Base-by-base conservation (phyloP, 2,113 vertebrate genomes). In the Prunella fulvescens region DNA sequence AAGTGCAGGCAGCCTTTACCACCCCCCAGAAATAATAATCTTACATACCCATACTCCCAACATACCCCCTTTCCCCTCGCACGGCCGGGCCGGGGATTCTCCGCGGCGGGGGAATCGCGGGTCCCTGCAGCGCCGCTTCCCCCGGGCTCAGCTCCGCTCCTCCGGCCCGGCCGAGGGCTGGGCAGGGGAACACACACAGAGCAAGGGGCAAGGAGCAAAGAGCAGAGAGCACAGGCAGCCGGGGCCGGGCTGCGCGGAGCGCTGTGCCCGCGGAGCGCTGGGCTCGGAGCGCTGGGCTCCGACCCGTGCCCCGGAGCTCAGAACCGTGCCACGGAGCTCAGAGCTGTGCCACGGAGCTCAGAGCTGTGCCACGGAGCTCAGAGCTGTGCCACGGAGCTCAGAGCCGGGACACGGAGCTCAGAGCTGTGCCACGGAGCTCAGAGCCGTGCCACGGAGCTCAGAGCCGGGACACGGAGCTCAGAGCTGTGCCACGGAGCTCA, bases 191-290 rank as follows among this genome's bases (percentile, higher is more conserved):
- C 35, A 15, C 58, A 20, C 51, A 6, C 26, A 50, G 48, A 50
- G 48, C 48, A 26, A 3, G 1, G 25, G 7, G 73, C 28, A 0
- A 37, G 37, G 37, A 37, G 37, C 48, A 26, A 3, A 1, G 25
- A 9, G 73, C 35, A 5, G 1, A 5, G 31, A 28, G 42, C 28
- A 0, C 22, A 1, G 69, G 23, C 39, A 5, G 33, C 48, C 47
- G 12, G 54, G 39, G 18, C 51, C 69, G 56, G 54, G 69, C 48
- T 10, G 71, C 20, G 35, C 62, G 10, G 48, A 22, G 44, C 54
- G 78, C 64, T 3, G 42, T 2, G 64, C 42, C 44, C n/a, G 20
- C 33, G 26, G 35, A 44, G 9, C 40, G 26, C 51, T n/a, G n/a
- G n/a, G n/a, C n/a, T n/a, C n/a, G 26, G 44, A 40, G 8, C 44